Evolutionary conservation across 2,888 invertebrate species (phyloP), one percentile per base, ranked within the genome.

Genomic region (Melanchra persicariae): DNA sequence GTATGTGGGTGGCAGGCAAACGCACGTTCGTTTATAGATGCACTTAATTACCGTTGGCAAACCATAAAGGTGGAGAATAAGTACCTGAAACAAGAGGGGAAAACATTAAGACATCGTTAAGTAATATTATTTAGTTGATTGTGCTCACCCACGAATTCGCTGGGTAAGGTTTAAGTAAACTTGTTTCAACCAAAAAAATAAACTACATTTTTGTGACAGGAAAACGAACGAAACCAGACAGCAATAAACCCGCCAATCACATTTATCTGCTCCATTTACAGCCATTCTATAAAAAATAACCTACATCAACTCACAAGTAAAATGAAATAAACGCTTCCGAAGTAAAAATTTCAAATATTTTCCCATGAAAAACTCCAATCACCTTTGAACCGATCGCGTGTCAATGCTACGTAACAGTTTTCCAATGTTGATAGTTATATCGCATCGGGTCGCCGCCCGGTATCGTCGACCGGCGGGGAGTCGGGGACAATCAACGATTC

Each of bases 401-500:
- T 82, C 78, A 77, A 59, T 70, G 72, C 47, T 74, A 75, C 58
- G 74, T 59, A 74, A 84, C 76, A 74, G 77, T 78, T 82, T 81
- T 62, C 60, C 65, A 65, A 74, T 77, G 74, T 62, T 70, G 70
- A 78, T 75, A 76, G 70, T 68, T 74, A 58, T 63, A 57, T 73
- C 34, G 59, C 64, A 82, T 64, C 63, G 76, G 49, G 26, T 63
- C 63, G 49, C 8, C 19, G 58, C 6, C 10, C 54, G 54, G 26
- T 9, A 54, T 52, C 37, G 70, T 40, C 30, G 47, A 40, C 24
- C 54, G 64, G 40, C 52, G 75, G 52, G 74, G 77, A 62, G 52
- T 59, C 82, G 82, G 65, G 77, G 86, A 89, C 90, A 87, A 88
- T 88, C 89, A 86, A 87, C 86, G 86, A 84, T 90, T 92, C 86